phyloP scores from a whole-genome alignment of 2,797 vertebrate species.

The Melanogrammus aeglefinus region DNA sequence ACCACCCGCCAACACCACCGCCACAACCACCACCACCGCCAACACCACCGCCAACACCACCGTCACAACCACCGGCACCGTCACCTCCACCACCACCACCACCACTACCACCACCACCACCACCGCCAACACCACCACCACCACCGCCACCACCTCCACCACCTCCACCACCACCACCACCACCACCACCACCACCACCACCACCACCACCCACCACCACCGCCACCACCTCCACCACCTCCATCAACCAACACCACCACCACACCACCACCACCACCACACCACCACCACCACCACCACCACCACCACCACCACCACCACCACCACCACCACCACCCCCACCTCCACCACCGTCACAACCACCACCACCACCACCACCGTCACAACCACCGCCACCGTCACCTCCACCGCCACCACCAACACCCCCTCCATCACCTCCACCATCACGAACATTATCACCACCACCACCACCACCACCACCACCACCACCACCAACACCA shows the following conservation, averaged over 20 bases:
- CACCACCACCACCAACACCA: not conserved
- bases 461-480: too few species aligned
- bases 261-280: not conserved
- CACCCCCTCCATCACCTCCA: too few species aligned
- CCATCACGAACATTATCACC: too few species aligned
- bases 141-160: not conserved
- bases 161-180: not conserved
- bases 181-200: not conserved
- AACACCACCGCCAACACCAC: not conserved
- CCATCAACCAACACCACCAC: not conserved
- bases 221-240: not conserved
- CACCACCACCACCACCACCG: too few species aligned
- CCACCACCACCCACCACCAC: too few species aligned
- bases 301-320: too few species aligned
- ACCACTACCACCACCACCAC: not conserved
- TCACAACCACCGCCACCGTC: too few species aligned
- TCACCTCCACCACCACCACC: not conserved
- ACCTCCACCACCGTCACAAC: too few species aligned
- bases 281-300: not conserved
- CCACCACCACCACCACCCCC: too few species aligned
- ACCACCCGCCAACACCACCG: not conserved
- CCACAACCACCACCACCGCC: not conserved
- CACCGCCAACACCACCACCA: not conserved
- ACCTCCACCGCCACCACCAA: too few species aligned
- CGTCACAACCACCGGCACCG: constrained; percentile 51